These are phyloP conservation scores for Rhea americana DNA, from an alignment of 2,113 vertebrate genomes.

Conservation along the genomic window DNA sequence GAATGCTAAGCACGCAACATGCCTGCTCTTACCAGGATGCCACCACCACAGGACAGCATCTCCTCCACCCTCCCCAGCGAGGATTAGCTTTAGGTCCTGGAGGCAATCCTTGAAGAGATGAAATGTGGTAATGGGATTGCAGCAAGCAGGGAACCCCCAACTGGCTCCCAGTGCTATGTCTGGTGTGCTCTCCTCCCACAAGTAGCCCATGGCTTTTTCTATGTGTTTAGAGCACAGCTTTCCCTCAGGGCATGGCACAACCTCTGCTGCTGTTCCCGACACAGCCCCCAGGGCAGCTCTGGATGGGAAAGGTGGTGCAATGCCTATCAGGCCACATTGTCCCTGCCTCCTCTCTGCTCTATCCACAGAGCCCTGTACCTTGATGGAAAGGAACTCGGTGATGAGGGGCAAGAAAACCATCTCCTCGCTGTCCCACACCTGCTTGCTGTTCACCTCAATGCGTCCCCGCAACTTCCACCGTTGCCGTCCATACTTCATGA, in stretches of 20 bases:
- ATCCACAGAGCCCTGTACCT: constrained; percentile 76
- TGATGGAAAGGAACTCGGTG: constrained; percentile 94
- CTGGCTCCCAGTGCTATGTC: neutral
- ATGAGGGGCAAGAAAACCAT: constrained; percentile 92
- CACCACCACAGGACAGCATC: neutral
- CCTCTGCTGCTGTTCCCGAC: neutral
- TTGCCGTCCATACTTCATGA: constrained; percentile 94
- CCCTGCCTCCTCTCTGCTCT: neutral
- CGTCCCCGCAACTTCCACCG: constrained; percentile 93
- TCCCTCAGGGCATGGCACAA: neutral
- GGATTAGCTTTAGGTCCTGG: neutral
- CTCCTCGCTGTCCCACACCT: constrained; percentile 97
- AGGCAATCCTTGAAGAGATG: neutral
- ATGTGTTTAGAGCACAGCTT: neutral
- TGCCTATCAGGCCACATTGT: neutral
- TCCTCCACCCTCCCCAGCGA: neutral
- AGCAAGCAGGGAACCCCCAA: neutral
- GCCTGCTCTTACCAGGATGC: neutral
- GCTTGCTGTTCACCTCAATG: constrained; percentile 92
- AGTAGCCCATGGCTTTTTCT: neutral
- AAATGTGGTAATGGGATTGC: neutral
- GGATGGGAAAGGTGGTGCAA: too few relatives aligned
- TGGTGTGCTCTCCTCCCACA: neutral
- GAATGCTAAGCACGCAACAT: neutral
- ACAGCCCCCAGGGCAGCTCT: too few relatives aligned